These are phyloP conservation scores for Drosophila nannoptera DNA, from an alignment of 1,140 invertebrate genomes.

Conservation along the genomic window DNA sequence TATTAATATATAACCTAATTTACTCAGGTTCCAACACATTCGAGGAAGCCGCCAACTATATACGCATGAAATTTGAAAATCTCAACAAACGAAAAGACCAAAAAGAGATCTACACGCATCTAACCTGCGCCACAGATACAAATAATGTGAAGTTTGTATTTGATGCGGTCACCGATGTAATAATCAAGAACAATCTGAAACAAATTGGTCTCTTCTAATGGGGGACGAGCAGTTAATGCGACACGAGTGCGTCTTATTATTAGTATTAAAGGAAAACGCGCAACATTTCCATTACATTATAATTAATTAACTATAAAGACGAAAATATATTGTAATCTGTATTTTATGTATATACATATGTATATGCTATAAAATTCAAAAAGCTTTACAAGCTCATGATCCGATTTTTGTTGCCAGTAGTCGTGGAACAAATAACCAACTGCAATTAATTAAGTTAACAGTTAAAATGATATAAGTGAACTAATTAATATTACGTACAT, in stretches of 20 bases:
- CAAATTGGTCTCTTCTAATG: slow-evolving; percentile 87
- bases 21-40: slow-evolving; percentile 88
- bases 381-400: slow-evolving; percentile 59
- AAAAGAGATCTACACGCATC: slow-evolving; percentile 95
- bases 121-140: slow-evolving; percentile 95
- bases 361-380: slow-evolving; percentile 19
- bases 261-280: slow-evolving; percentile 71
- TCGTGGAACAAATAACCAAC: slow-evolving; percentile 59
- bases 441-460: slow-evolving; percentile 61
- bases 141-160: slow-evolving; percentile 95
- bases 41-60: slow-evolving; percentile 92
- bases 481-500: slow-evolving; percentile 49
- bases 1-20: slow-evolving; percentile 31
- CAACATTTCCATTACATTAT: slow-evolving; percentile 67
- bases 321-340: slow-evolving; percentile 23
- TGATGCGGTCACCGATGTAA: slow-evolving; percentile 94
- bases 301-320: slow-evolving; percentile 47
- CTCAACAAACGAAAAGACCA: slow-evolving; percentile 91
- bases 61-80: slow-evolving; percentile 93
- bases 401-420: slow-evolving; percentile 76
- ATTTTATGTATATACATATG: slow-evolving; percentile 30
- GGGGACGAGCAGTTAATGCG: slow-evolving; percentile 25
- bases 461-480: slow-evolving; percentile 56
- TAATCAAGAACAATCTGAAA: slow-evolving; percentile 95
- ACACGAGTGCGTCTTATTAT: slow-evolving; percentile 64